Base-by-base conservation (phyloP, 92 coral and sea anemone species). In the Porites divaricata region DNA sequence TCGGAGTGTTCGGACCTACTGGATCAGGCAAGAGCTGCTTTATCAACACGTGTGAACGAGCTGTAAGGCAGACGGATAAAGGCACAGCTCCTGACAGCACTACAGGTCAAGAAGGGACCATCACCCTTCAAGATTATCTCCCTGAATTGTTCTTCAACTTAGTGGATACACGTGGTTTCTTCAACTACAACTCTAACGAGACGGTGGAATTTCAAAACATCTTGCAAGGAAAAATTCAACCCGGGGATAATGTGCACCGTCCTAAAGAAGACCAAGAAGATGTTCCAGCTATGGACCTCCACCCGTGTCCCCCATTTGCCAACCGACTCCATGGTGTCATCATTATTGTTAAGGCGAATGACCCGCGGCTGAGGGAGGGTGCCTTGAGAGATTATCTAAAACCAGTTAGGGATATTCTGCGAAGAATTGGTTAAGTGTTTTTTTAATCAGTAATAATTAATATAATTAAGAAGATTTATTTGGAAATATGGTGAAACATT, bases 1-100 rank as follows among this genome's bases (percentile, higher is more conserved):
- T 92, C 63, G 95, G 95, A 11, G 86, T 91, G 26, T 91, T 88
- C 72, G 95, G 92, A 9, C 90, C 92, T 14, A 86, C 92, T 58
- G 95, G 92, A 22, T 88, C 95, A 3, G 95, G 95, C 0, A 92
- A 92, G 54, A 88, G 92, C 80, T 92, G 92, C 57, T 92, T 92
- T 56, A 88, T 88, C 53, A 92, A 81, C 80, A 85, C 92, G 22
- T 85, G 88, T 70, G 95, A 85, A 52, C 86, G 92, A 9, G 79
- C 87, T 12, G 90, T 91, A 49, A 82, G 75, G 35, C 4, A 75
- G 25, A 87, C 75, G 50, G 88, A 88, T 2, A 88, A 88, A n/a
- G 95, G 95, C 8, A 5, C 83, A 11, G 85, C 61, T 23, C 85
- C 92, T 9, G 86, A 81, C 20, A 72, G 49, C 63, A 65, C 85